Conservation (phyloP, 2,888 invertebrate genomes). For the Proisotoma minuta region DNA sequence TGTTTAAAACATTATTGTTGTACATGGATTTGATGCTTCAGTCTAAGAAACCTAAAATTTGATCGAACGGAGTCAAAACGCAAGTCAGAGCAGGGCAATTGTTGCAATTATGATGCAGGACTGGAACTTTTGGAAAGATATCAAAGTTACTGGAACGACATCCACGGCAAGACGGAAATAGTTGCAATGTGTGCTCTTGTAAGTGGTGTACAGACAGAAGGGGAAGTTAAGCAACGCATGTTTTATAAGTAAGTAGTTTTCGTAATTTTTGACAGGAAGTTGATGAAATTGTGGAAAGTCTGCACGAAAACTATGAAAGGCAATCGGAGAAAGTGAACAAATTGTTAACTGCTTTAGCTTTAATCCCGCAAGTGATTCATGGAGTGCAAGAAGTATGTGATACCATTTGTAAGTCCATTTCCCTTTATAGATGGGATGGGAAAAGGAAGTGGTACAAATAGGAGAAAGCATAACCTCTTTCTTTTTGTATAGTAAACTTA, state of each 20-base stretch:
- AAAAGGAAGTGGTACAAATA: no score
- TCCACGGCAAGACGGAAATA: slow-evolving; percentile 64
- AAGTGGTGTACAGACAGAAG: no score
- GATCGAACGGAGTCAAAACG: slow-evolving; percentile 36
- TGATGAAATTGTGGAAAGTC: slow-evolving; percentile 53
- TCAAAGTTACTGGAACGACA: slow-evolving; percentile 66
- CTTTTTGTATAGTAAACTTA: slow-evolving; percentile 35
- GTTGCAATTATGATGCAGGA: slow-evolving; percentile 61
- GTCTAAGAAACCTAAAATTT: slow-evolving; percentile 42
- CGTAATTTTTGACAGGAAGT: slow-evolving; percentile 47
- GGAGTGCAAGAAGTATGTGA: slow-evolving; percentile 54
- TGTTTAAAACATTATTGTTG: not conserved
- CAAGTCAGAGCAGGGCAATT: slow-evolving; percentile 39
- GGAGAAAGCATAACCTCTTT: no score
- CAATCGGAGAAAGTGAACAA: slow-evolving; percentile 52
- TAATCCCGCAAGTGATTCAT: slow-evolving; percentile 54
- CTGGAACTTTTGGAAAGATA: slow-evolving; percentile 65
- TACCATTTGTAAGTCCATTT: slow-evolving; percentile 53
- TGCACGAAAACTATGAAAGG: slow-evolving; percentile 53
- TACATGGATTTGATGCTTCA: slow-evolving; percentile 7
- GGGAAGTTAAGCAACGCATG: not conserved
- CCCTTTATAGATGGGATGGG: no score
- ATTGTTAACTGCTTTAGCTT: slow-evolving; percentile 52
- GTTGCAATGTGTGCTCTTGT: slow-evolving; percentile 59
- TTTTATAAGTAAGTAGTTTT: not conserved